Evolutionary conservation across 2,797 vertebrate species (phyloP), one percentile per base, ranked within the genome.

Genomic region (Vipera latastei): DNA sequence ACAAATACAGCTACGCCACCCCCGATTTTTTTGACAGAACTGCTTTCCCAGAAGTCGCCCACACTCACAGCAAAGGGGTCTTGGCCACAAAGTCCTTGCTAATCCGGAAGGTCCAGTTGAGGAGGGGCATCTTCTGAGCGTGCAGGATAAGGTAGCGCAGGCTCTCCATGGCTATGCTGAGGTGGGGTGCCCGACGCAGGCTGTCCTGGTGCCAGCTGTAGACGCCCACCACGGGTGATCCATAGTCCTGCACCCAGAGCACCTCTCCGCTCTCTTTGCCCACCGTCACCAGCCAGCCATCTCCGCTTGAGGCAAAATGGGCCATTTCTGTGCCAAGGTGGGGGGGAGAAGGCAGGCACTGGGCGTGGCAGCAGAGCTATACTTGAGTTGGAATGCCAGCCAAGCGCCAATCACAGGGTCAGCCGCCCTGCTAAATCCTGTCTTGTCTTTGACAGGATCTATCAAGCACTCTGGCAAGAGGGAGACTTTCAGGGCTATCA

Each of bases 191-290:
- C 4, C 98, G 98, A 63, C 96, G 98, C 69, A 99, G 97, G 25
- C 98, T 98, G 94, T 99, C 99, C 85, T 98, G 98, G 11, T 98
- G 98, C 98, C 99, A 99, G 91, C 98, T 89, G 88, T 99, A 99
- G 92, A 99, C 96, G 4, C 98, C 99, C 0, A 98, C 98, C 90
- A 99, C 99, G 0, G 99, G 99, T 0, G 98, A 98, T 0, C 98
- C 99, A 0, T 99, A 98, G 97, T 99, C 99, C 96, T 99, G 99
- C 0, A 98, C 99, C 99, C 99, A 99, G 92, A 99, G 97, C 51
- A 99, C 98, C 0, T 98, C 97, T 0, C 99, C 99, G 0, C 98
- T 98, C 94, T 98, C 98, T 91, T 98, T 98, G 97, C 99, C 98
- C 93, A 99, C 98, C 0, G 99, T 99, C 93, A 99, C 99, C 95